Evolutionary conservation across 2,888 invertebrate species (phyloP).

Genomic region (Tipula confusa): DNA sequence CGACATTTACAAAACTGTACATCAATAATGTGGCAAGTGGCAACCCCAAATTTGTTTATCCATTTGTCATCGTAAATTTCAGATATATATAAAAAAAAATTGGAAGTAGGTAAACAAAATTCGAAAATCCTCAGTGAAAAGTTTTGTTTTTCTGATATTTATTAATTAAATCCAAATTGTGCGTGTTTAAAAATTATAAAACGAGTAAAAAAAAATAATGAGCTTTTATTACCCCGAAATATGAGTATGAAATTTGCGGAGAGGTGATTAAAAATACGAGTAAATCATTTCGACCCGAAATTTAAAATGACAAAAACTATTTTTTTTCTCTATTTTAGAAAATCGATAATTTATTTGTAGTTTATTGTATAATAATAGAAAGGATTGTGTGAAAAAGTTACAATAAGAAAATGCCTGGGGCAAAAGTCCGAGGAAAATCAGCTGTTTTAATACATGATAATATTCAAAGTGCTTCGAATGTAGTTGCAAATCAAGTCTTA

Average conservation of each 20-base stretch:
- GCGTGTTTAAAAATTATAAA: constrained; percentile 20
- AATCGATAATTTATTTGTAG: constrained; percentile 27
- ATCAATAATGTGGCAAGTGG: background rate
- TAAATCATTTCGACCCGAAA: background rate
- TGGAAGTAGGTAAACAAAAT: background rate
- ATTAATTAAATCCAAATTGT: constrained; percentile 3
- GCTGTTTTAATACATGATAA: constrained; percentile 35
- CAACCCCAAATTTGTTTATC: background rate
- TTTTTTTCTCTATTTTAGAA: constrained; percentile 26
- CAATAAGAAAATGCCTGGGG: constrained; percentile 39
- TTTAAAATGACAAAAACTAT: background rate
- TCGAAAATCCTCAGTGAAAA: background rate
- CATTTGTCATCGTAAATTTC: background rate
- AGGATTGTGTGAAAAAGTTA: background rate
- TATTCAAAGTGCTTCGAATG: background rate
- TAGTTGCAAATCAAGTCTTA: background rate
- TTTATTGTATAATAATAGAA: constrained; percentile 14
- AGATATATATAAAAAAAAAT: background rate
- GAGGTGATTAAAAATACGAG: background rate
- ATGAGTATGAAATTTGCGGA: background rate
- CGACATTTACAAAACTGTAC: background rate
- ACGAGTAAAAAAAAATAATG: background rate
- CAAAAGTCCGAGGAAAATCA: constrained; percentile 45
- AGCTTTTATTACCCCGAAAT: background rate
- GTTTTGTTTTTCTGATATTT: background rate